Conservation (phyloP, 2,797 vertebrate species). For the Poeciliopsis gracilis region DNA sequence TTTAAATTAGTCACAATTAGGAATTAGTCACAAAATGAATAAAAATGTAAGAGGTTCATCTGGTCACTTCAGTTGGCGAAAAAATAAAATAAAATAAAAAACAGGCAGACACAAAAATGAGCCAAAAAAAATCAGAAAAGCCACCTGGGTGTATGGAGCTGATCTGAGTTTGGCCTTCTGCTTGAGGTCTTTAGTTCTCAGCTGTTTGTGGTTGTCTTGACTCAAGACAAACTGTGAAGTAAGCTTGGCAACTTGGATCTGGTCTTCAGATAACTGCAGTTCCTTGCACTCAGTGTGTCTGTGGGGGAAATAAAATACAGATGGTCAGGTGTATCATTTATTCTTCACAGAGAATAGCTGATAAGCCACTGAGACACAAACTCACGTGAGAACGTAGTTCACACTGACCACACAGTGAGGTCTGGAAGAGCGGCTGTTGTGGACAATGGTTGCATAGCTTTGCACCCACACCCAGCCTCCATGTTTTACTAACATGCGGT, state of each 20-base stretch:
- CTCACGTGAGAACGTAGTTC: conserved; percentile 98
- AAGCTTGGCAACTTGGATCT: conserved; percentile 81
- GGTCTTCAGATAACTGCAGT: conserved; percentile 90
- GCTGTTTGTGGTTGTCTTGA: conserved; percentile 86
- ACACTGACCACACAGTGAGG: conserved; percentile 97
- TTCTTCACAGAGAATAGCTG: not conserved
- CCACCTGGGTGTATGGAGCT: conserved; percentile 89
- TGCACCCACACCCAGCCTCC: conserved; percentile 98
- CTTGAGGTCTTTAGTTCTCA: conserved; percentile 86
- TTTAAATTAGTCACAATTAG: not conserved
- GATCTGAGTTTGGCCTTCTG: conserved; percentile 86
- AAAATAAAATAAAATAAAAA: not conserved
- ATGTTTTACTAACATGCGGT: conserved; percentile 92
- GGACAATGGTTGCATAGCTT: conserved; percentile 95
- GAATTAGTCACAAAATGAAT: not conserved
- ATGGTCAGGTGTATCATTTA: not conserved
- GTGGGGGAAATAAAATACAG: conserved; percentile 48
- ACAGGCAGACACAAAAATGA: not conserved
- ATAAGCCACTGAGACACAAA: conserved; percentile 12
- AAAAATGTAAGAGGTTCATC: not conserved
- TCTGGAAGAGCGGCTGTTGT: conserved; percentile 94
- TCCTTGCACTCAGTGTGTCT: conserved; percentile 92
- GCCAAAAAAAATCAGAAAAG: not conserved
- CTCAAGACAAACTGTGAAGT: conserved; percentile 80
- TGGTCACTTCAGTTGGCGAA: not conserved